Evolutionary conservation across 37 sponge, comb jelly and placozoan genomes (phyloP).

Genomic region (Crambe crambe): DNA sequence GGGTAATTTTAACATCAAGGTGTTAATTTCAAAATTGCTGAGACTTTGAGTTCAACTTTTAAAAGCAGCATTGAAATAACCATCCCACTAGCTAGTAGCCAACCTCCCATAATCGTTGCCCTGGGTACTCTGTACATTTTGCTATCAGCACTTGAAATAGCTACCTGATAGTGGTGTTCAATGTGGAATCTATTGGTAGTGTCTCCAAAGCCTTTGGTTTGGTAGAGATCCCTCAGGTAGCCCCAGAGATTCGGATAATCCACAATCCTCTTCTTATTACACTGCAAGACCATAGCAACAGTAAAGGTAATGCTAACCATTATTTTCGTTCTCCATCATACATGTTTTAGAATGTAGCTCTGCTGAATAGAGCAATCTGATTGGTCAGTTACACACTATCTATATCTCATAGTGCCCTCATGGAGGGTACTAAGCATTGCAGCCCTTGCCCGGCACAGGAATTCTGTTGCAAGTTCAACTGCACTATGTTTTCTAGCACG

Average conservation of each 20-base stretch:
- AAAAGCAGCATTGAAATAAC: not conserved
- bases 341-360: conserved; percentile 1
- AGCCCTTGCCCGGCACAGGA: too few species aligned
- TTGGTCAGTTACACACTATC: not conserved
- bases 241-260: conserved; percentile 93
- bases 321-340: not conserved
- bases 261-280: conserved; percentile 87
- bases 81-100: too few species aligned
- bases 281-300: conserved; percentile 34
- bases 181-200: conserved; percentile 83
- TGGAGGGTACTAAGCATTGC: too few species aligned
- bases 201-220: conserved; percentile 78
- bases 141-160: not conserved
- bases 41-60: too few species aligned
- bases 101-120: not conserved
- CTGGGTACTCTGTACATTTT: not conserved
- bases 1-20: too few species aligned
- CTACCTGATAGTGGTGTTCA: conserved; percentile 84
- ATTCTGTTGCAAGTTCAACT: too few species aligned
- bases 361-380: too few species aligned
- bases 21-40: too few species aligned
- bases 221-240: conserved; percentile 90
- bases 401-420: too few species aligned
- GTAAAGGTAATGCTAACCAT: not conserved
- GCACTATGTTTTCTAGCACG: too few species aligned